Evolutionary conservation across 2,888 invertebrate species (phyloP).

Genomic region (Andrena dorsata): DNA sequence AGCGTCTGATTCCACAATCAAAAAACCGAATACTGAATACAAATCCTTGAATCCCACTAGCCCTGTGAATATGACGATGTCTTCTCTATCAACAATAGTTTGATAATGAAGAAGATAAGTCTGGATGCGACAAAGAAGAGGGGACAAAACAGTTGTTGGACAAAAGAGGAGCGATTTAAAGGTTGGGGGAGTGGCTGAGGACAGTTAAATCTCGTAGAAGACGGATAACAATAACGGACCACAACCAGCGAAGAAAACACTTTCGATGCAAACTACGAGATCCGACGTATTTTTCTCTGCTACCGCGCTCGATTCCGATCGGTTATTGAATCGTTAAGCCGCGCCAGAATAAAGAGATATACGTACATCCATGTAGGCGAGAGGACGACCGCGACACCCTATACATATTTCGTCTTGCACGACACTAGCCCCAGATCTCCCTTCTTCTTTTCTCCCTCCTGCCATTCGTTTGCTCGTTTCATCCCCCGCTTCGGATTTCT

Average conservation of each 20-base stretch:
- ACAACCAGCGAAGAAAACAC: constrained; percentile 68
- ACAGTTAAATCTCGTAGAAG: constrained; percentile 42
- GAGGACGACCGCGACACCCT: constrained; percentile 43
- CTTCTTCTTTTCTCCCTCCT: constrained; percentile 18
- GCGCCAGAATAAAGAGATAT: constrained; percentile 79
- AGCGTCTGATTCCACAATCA: no score
- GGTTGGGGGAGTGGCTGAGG: neutral
- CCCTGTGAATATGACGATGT: neutral
- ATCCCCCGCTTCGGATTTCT: constrained; percentile 23
- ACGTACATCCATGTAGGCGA: constrained; percentile 74
- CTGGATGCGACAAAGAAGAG: neutral
- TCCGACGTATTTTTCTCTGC: constrained; percentile 56
- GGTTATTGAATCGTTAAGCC: constrained; percentile 85
- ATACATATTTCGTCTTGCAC: constrained; percentile 46
- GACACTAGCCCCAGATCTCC: constrained; percentile 30
- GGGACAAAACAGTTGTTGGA: neutral
- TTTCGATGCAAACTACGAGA: constrained; percentile 81
- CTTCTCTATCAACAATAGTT: neutral
- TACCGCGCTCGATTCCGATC: constrained; percentile 73
- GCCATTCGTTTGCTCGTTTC: constrained; percentile 23
- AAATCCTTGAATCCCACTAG: no score
- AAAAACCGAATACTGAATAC: no score
- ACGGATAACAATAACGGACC: constrained; percentile 62
- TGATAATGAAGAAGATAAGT: neutral
- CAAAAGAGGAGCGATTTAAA: constrained; percentile 2